These are phyloP conservation scores for Mimas tiliae DNA, from an alignment of 2,888 invertebrate genomes.

Conservation along the genomic window DNA sequence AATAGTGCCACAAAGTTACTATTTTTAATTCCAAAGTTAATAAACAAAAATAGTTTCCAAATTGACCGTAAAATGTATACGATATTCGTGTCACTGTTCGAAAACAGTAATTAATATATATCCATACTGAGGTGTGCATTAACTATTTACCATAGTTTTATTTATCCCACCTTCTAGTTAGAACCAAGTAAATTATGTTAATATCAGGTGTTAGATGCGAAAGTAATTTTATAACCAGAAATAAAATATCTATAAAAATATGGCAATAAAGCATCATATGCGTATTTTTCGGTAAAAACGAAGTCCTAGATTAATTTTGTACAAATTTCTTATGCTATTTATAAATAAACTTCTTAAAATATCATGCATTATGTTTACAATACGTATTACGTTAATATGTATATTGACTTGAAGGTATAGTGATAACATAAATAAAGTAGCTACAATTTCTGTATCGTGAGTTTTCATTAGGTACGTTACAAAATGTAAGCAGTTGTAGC, in stretches of 20 bases:
- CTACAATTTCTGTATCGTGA: neutral
- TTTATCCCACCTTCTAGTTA: neutral
- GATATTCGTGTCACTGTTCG: too few relatives aligned
- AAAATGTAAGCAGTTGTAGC: neutral
- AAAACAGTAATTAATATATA: neutral
- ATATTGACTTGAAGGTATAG: slow-evolving; percentile 21
- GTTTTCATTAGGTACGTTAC: neutral
- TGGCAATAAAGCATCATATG: slow-evolving; percentile 63
- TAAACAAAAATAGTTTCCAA: too few relatives aligned
- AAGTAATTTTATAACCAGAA: slow-evolving; percentile 22
- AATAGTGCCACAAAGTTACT: neutral
- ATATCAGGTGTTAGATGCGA: neutral
- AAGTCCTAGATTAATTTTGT: slow-evolving; percentile 31
- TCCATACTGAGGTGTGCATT: too few relatives aligned
- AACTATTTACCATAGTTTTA: neutral
- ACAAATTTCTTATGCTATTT: slow-evolving; percentile 56
- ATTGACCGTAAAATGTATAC: too few relatives aligned
- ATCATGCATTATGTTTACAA: slow-evolving; percentile 34
- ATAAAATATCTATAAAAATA: slow-evolving; percentile 48
- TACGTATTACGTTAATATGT: slow-evolving; percentile 2
- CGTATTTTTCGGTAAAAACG: slow-evolving; percentile 13
- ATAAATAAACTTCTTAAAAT: slow-evolving; percentile 46
- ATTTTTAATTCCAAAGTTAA: too few relatives aligned
- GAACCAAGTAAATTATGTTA: neutral
- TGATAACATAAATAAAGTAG: slow-evolving; percentile 19